A percentile compares a stretch with the other conserved stretches of the same genome.
Conservation (phyloP, 2,797 vertebrate genomes). For the Coranthus polyacanthus region DNA sequence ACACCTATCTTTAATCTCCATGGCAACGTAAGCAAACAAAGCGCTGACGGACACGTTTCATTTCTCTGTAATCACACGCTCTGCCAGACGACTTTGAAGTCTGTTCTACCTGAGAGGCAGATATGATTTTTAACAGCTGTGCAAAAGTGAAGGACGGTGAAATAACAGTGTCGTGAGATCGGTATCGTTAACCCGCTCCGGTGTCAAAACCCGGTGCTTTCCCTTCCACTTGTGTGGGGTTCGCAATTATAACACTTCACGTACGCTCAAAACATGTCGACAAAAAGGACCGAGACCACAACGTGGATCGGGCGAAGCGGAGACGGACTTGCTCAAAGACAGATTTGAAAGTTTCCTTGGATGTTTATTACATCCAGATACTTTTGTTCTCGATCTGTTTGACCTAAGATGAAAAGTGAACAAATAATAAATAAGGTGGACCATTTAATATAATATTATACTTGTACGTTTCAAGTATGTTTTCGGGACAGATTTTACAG, state of each 20-base stretch:
- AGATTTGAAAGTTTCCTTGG: too few relatives aligned
- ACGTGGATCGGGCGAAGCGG: too few relatives aligned
- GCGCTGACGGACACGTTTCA: slow-evolving; percentile 20
- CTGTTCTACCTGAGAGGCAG: slow-evolving; percentile 37
- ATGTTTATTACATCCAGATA: too few relatives aligned
- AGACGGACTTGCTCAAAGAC: too few relatives aligned
- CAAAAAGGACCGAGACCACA: too few relatives aligned
- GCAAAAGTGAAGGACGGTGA: slow-evolving; percentile 14
- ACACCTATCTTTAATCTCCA: slow-evolving; percentile 44
- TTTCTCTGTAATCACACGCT: slow-evolving; percentile 61
- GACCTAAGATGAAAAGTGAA: too few relatives aligned
- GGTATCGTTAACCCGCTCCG: slow-evolving; percentile 10
- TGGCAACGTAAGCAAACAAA: slow-evolving; percentile 69
- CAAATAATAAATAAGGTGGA: too few relatives aligned
- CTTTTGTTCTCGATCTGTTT: too few relatives aligned
- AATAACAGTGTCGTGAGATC: slow-evolving; percentile 18
- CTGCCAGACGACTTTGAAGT: slow-evolving; percentile 20
- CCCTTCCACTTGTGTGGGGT: slow-evolving; percentile 7
- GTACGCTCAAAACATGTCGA: background rate
- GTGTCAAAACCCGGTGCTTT: slow-evolving; percentile 15
- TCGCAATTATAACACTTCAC: background rate
- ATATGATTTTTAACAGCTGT: slow-evolving; percentile 35
- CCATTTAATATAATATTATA: too few relatives aligned
- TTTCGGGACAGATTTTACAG: too few relatives aligned
- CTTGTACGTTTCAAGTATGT: too few relatives aligned